phyloP scores from a whole-genome alignment of 2,888 invertebrate species.

The Apamea crenata region DNA sequence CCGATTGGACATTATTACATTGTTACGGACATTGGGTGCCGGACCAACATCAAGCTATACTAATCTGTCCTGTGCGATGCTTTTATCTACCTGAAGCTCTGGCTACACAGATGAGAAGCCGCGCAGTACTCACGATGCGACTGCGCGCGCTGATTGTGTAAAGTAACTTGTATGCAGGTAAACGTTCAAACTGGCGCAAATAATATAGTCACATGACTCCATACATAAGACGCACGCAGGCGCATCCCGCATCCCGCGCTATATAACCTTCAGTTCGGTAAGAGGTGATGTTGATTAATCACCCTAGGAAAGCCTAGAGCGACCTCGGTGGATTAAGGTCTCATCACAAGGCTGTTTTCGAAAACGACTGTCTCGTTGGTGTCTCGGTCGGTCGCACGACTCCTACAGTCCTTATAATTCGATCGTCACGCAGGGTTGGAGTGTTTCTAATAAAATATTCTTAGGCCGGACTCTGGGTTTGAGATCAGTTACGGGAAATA shows the following conservation, averaged over 20 bases:
- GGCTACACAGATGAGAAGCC: background rate
- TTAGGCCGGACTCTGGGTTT: background rate
- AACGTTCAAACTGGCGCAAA: background rate
- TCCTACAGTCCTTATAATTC: background rate
- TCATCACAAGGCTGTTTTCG: background rate
- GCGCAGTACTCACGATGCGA: background rate
- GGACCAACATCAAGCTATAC: background rate
- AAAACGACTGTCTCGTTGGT: background rate
- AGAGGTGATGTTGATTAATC: background rate
- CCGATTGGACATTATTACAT: background rate
- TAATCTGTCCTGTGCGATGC: background rate
- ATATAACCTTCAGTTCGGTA: background rate
- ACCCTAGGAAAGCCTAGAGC: background rate
- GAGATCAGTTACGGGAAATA: background rate
- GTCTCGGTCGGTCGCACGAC: background rate
- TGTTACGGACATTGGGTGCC: too few species aligned
- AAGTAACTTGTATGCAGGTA: background rate
- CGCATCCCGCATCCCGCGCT: background rate
- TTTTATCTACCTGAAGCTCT: background rate
- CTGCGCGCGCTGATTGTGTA: background rate
- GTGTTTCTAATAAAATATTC: background rate
- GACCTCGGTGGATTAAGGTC: background rate
- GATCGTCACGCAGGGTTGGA: background rate
- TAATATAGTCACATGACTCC: background rate
- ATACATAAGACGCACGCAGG: background rate